Base-by-base conservation (phyloP, 1,140 invertebrate species). In the Phenacoccus solenopsis region DNA sequence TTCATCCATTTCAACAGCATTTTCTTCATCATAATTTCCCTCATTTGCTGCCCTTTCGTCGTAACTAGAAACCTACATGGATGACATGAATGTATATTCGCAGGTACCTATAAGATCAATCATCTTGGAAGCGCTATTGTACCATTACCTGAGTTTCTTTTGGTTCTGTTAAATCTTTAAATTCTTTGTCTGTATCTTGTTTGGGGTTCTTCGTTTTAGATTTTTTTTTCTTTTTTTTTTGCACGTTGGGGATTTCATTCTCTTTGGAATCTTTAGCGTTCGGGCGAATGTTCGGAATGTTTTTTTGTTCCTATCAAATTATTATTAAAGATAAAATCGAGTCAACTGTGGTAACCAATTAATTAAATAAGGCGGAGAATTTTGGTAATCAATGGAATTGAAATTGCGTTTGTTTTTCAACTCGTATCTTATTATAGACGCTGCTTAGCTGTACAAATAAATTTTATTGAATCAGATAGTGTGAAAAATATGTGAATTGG, bases 121-220 rank as follows among this genome's bases (percentile, higher is more conserved):
- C 9, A 9, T n/a, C 20, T 21, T 70, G 5, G 24, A 28, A 1
- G 22, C 20, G 9, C 9, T 20, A n/a, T 21, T 21, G 1, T 16
- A 13, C 59, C 25, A 49, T 71, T 28, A 84, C 83, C 73, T 84
- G 83, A n/a, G 84, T 85, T 78, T 85, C 84, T 16, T 73, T 70
- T 20, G 74, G 75, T 21, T 77, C 76, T 22, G 74, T 71, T 10
- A 74, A 32, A 1, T 73, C 76, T 69, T 75, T 73, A 49, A 77
- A 73, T 68, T 76, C 75, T 68, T 75, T 76, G 20, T 49, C 38
- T 16, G 73, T 75, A 4, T 72, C 30, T 20, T 71, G 74, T 25
- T 78, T 80, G 1, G 82, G 83, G 3, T 79, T 77, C 72, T 83
- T 80, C 67, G 81, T 79, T 24, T 78, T 79, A 21, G 79, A 79